Conservation (phyloP, 2,797 vertebrate genomes). For the Gobionotothen gibberifrons region DNA sequence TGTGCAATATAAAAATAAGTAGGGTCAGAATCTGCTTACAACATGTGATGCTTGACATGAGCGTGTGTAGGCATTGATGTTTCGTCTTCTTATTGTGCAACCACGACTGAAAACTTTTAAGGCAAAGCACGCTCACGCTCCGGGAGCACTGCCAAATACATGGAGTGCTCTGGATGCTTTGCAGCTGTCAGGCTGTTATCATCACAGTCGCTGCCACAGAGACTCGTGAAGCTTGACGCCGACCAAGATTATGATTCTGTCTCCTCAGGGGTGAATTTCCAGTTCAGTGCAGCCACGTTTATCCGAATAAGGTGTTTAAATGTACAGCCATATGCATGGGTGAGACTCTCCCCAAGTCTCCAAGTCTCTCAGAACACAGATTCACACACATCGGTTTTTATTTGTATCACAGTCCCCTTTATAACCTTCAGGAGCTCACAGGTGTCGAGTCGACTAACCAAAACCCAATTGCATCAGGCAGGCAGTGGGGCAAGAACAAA, state of each 20-base stretch:
- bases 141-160: constrained; percentile 42
- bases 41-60: constrained; percentile 45
- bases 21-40: constrained; percentile 25
- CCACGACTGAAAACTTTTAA: constrained; percentile 43
- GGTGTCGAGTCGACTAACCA: constrained; percentile 41
- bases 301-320: constrained; percentile 16
- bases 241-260: constrained; percentile 36
- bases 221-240: constrained; percentile 28
- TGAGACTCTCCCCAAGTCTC: constrained; percentile 4
- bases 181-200: constrained; percentile 66
- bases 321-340: constrained; percentile 21
- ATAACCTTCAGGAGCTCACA: constrained; percentile 45
- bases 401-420: constrained; percentile 22
- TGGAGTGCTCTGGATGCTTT: constrained; percentile 46
- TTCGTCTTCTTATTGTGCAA: constrained; percentile 49
- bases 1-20: constrained; percentile 27
- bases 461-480: constrained; percentile 59
- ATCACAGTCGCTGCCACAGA: constrained; percentile 37
- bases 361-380: constrained; percentile 13
- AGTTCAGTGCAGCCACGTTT: constrained; percentile 22
- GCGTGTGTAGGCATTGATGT: constrained; percentile 38
- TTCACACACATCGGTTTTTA: neutral
- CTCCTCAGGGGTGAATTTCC: constrained; percentile 35
- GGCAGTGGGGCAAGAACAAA: constrained; percentile 39
- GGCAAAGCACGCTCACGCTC: constrained; percentile 45